These are phyloP conservation scores for Cotesia vestalis DNA, from an alignment of 1,140 invertebrate species.

Conservation along the genomic window DNA sequence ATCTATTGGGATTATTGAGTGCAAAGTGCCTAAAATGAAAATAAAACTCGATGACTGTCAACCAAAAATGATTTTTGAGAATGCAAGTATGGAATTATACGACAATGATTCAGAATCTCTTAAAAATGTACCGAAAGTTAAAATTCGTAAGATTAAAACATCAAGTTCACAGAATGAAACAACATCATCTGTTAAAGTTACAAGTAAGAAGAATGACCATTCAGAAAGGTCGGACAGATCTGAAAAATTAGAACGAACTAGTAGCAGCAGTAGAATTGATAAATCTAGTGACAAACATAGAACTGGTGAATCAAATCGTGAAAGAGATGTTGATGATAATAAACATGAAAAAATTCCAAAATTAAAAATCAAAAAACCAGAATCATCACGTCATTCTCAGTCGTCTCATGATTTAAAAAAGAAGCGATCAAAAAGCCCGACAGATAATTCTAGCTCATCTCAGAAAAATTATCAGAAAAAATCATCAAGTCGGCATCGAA, in stretches of 20 bases:
- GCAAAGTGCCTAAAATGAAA: conserved; percentile 60
- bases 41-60: conserved; percentile 59
- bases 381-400: neutral
- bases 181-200: neutral
- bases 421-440: conserved; percentile 43
- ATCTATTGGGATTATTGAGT: conserved; percentile 38
- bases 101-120: conserved; percentile 38
- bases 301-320: conserved; percentile 2
- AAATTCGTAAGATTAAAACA: conserved; percentile 53
- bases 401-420: conserved; percentile 30
- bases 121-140: conserved; percentile 56
- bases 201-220: neutral
- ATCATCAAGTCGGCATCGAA: conserved; percentile 27
- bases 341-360: conserved; percentile 48
- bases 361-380: conserved; percentile 51
- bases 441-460: neutral
- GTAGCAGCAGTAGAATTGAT: neutral
- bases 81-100: conserved; percentile 42
- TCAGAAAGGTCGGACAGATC: conserved; percentile 25
- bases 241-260: neutral
- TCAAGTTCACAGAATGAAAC: conserved; percentile 19
- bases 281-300: conserved; percentile 12
- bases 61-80: conserved; percentile 52
- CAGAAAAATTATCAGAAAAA: conserved; percentile 37
- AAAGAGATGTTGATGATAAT: neutral